phyloP scores from a whole-genome alignment of 2,797 vertebrate genomes.

The Kryptopterus vitreolus region DNA sequence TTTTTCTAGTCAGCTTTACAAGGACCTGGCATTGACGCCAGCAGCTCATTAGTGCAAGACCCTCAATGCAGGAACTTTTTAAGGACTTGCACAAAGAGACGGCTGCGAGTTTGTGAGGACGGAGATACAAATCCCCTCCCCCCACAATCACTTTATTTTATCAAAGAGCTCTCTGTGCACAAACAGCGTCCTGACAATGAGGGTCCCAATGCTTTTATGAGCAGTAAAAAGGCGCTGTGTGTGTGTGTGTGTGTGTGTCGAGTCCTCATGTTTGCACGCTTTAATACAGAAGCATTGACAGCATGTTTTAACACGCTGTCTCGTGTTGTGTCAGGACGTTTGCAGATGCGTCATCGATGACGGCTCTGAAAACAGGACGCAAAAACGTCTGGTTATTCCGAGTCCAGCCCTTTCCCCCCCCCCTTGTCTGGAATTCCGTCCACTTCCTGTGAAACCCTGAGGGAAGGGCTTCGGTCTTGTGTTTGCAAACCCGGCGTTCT shows the following conservation, averaged over 20 bases:
- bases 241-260: background rate
- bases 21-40: background rate
- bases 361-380: background rate
- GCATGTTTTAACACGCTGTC: conserved; percentile 40
- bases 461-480: background rate
- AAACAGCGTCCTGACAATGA: conserved; percentile 28
- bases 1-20: background rate
- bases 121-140: background rate
- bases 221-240: conserved; percentile 26
- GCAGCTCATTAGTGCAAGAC: background rate
- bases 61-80: background rate
- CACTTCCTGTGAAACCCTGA: background rate
- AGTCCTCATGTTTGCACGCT: conserved; percentile 6
- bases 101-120: background rate
- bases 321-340: conserved; percentile 9
- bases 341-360: conserved; percentile 12
- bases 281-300: conserved; percentile 10
- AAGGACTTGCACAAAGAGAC: conserved; percentile 2
- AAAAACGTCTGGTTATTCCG: background rate
- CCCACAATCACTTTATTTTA: background rate
- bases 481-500: background rate
- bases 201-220: conserved; percentile 12
- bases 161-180: conserved; percentile 34
- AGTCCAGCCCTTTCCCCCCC: background rate
- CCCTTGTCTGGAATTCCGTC: background rate